These are phyloP conservation scores for Euplexia lucipara DNA, from an alignment of 2,888 invertebrate genomes.

Conservation along the genomic window DNA sequence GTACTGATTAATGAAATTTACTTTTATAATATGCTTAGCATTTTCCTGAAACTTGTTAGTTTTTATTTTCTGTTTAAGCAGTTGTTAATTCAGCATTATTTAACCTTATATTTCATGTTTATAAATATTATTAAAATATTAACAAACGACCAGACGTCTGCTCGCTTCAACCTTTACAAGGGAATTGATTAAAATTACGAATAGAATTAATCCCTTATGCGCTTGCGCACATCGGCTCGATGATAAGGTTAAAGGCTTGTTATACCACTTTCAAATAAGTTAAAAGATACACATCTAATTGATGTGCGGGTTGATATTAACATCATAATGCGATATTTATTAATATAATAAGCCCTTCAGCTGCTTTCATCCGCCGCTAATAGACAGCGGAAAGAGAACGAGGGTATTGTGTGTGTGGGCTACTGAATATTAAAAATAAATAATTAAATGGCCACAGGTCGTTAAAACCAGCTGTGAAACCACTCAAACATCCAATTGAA, in stretches of 20 bases:
- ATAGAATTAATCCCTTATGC: slow-evolving; percentile 44
- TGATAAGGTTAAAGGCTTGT: slow-evolving; percentile 39
- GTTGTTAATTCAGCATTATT: slow-evolving; percentile 10
- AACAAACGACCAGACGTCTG: slow-evolving; percentile 33
- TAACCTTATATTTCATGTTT: not conserved
- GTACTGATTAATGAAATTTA: too few species aligned
- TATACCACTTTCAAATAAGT: slow-evolving; percentile 29
- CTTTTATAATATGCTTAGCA: not conserved
- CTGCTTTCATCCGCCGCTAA: slow-evolving; percentile 35
- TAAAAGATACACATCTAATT: slow-evolving; percentile 38
- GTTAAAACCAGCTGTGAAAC: slow-evolving; percentile 18
- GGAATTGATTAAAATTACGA: slow-evolving; percentile 45
- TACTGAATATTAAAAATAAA: slow-evolving; percentile 25
- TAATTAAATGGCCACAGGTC: not conserved
- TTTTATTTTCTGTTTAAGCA: not conserved
- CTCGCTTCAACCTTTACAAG: slow-evolving; percentile 35
- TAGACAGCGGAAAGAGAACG: slow-evolving; percentile 20
- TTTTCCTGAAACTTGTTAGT: not conserved
- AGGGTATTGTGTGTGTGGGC: slow-evolving; percentile 30
- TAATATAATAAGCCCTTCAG: slow-evolving; percentile 20
- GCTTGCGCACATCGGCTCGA: slow-evolving; percentile 29
- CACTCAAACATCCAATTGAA: not conserved
- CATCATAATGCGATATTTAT: slow-evolving; percentile 47
- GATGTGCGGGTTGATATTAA: slow-evolving; percentile 28
- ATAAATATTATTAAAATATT: not conserved